A percentile compares a stretch with the other conserved stretches of the same genome.
These are phyloP conservation scores for Phortica magna DNA, from an alignment of 2,888 invertebrate genomes.

Conservation along the genomic window DNA sequence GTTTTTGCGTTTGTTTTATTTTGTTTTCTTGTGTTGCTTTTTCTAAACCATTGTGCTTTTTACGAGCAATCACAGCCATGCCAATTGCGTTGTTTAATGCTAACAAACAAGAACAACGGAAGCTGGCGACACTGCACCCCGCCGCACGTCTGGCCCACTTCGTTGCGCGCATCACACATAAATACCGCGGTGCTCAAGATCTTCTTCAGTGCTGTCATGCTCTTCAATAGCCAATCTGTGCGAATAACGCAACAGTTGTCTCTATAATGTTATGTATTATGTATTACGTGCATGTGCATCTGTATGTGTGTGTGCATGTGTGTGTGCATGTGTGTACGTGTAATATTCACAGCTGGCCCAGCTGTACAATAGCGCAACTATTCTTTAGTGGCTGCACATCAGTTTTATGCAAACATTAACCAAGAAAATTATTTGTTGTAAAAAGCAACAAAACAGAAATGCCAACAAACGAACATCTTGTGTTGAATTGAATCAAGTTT, in stretches of 20 bases:
- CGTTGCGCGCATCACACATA: not conserved
- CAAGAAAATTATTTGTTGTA: not conserved
- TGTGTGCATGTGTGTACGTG: not conserved
- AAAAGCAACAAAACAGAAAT: too few species aligned
- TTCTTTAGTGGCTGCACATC: not conserved
- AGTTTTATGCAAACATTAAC: too few species aligned
- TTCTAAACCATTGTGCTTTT: not conserved
- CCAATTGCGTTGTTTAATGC: conserved; percentile 19
- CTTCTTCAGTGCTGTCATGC: not conserved
- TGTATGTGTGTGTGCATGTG: too few species aligned
- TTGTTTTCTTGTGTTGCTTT: not conserved
- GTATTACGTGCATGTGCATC: not conserved
- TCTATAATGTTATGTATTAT: not conserved
- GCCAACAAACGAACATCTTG: not conserved
- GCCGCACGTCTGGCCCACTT: not conserved
- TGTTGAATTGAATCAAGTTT: conserved; percentile 3
- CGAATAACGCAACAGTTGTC: not conserved
- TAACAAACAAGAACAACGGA: conserved; percentile 3
- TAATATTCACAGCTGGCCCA: not conserved
- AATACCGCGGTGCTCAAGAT: not conserved
- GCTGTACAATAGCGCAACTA: not conserved
- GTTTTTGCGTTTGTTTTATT: not conserved
- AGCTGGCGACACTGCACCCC: not conserved
- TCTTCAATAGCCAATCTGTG: not conserved
- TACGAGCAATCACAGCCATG: conserved; percentile 11